Conservation (phyloP, 2,888 invertebrate species). For the Lasioglossum calceatum region DNA sequence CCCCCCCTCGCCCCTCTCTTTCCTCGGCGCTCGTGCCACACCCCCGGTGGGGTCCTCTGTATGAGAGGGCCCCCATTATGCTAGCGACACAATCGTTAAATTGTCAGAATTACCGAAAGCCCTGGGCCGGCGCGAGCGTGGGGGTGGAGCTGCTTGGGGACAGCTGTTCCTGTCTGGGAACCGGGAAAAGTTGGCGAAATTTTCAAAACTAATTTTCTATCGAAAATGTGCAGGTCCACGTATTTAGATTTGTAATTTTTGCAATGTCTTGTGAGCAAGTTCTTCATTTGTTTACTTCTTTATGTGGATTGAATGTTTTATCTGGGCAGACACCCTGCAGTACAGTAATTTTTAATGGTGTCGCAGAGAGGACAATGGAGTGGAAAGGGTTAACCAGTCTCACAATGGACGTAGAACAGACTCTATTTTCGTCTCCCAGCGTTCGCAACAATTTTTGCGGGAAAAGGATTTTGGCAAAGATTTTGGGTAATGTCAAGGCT, state of each 20-base stretch:
- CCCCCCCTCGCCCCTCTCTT: neutral
- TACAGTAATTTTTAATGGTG: too few relatives aligned
- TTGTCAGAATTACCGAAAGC: slow-evolving; percentile 76
- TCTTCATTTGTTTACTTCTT: too few relatives aligned
- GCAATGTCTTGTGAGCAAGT: neutral
- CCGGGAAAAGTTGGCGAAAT: neutral
- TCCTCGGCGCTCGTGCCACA: slow-evolving; percentile 55
- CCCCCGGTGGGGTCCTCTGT: slow-evolving; percentile 58
- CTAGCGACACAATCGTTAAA: slow-evolving; percentile 72
- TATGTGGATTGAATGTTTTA: too few relatives aligned
- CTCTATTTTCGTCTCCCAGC: neutral
- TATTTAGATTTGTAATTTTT: neutral
- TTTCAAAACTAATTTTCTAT: neutral
- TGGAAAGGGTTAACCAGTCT: too few relatives aligned
- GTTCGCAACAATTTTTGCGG: neutral
- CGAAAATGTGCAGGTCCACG: neutral
- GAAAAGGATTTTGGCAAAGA: neutral
- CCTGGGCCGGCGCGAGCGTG: slow-evolving; percentile 22
- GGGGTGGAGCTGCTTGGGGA: slow-evolving; percentile 32
- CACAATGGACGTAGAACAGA: too few relatives aligned
- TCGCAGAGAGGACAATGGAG: too few relatives aligned
- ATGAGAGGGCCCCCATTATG: slow-evolving; percentile 61
- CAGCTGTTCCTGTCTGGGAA: slow-evolving; percentile 65
- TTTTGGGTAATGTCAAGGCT: neutral
- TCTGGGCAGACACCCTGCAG: too few relatives aligned